A percentile compares a stretch with the other conserved stretches of the same genome.
Conservation (phyloP, 1,140 invertebrate genomes). For the Camponotus floridanus region DNA sequence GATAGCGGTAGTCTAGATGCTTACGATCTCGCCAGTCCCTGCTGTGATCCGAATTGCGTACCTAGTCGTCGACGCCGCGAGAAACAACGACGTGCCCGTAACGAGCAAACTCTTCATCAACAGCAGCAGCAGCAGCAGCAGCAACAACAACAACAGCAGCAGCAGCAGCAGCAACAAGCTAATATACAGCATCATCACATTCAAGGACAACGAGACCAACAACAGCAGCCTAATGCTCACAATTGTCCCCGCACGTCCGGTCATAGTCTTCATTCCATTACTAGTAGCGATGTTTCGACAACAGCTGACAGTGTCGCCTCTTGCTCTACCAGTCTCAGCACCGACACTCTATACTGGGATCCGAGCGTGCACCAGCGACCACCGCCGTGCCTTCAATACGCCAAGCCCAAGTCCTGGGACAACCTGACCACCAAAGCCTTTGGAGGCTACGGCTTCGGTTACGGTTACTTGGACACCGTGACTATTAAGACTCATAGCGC, state of each 20-base stretch:
- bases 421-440: conserved; percentile 94
- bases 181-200: conserved; percentile 80
- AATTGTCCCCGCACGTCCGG: conserved; percentile 88
- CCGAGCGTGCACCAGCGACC: conserved; percentile 87
- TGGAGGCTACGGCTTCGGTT: conserved; percentile 94
- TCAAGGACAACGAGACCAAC: conserved; percentile 73
- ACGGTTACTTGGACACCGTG: conserved; percentile 91
- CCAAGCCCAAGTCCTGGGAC: conserved; percentile 95
- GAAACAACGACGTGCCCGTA: conserved; percentile 80
- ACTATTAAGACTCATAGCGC: conserved; percentile 87
- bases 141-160: conserved; percentile 37
- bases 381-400: conserved; percentile 87
- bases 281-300: conserved; percentile 90
- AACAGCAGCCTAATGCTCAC: conserved; percentile 76
- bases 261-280: conserved; percentile 93
- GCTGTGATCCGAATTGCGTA: conserved; percentile 94
- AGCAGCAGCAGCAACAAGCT: conserved; percentile 69
- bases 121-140: conserved; percentile 73
- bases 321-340: conserved; percentile 93
- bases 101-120: conserved; percentile 78
- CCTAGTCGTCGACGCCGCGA: conserved; percentile 89
- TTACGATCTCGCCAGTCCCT: conserved; percentile 93
- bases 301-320: conserved; percentile 89
- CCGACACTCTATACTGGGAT: conserved; percentile 94
- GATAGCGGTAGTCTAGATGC: conserved; percentile 93